A percentile compares a stretch with the other conserved stretches of the same genome.
Conservation (phyloP, 2,797 vertebrate species). For the Geotrypetes seraphini region DNA sequence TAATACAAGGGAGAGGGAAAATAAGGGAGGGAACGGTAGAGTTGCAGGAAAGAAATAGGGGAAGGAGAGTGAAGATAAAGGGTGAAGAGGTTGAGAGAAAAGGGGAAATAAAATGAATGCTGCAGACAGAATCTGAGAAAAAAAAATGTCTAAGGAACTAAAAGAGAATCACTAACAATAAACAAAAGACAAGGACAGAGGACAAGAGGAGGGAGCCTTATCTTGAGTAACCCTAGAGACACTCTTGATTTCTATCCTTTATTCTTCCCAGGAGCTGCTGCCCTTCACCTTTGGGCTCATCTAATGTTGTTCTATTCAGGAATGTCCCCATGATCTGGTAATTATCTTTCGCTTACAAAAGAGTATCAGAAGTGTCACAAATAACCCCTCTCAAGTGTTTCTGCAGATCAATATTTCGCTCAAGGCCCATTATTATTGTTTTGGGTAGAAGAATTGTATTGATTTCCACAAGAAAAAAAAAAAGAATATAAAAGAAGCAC, state of each 20-base stretch:
- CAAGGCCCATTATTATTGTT: slow-evolving; percentile 40
- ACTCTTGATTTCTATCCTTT: not conserved
- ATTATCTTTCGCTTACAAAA: slow-evolving; percentile 55
- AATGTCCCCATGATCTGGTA: slow-evolving; percentile 43
- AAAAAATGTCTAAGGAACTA: not conserved
- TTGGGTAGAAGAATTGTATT: slow-evolving; percentile 39
- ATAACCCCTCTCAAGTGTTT: slow-evolving; percentile 29
- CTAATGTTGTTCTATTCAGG: slow-evolving; percentile 45
- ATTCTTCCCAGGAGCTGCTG: no score
- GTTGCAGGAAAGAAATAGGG: not conserved
- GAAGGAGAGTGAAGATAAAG: no score
- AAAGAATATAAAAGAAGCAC: not conserved
- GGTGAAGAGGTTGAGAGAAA: no score
- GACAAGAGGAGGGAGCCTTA: slow-evolving; percentile 11
- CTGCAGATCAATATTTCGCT: slow-evolving; percentile 47
- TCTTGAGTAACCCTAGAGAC: not conserved
- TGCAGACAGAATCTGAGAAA: not conserved
- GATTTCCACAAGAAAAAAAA: slow-evolving; percentile 32
- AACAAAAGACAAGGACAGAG: slow-evolving; percentile 1
- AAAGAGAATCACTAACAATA: not conserved
- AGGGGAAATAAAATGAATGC: not conserved
- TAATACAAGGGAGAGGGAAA: no score
- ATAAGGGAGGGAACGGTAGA: no score
- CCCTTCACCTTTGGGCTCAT: slow-evolving; percentile 44
- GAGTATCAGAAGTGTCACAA: slow-evolving; percentile 46